Evolutionary conservation across 2,888 invertebrate species (phyloP), one percentile per base, ranked within the genome.

Genomic region (Mythimna ferrago): DNA sequence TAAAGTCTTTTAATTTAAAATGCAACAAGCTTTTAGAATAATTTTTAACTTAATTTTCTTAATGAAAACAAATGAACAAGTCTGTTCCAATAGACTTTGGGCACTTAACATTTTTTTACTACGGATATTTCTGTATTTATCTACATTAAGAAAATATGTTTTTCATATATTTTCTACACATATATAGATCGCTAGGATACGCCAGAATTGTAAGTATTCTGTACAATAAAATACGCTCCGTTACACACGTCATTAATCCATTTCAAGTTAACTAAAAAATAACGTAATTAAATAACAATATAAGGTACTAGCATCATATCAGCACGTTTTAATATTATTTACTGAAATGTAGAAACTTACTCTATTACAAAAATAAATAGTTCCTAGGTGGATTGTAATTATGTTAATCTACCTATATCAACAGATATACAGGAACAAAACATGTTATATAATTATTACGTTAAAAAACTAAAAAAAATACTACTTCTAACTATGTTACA

Each of bases 141-240:
- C 64, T 73, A 74, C 65, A 72, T 72, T 81, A 68, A 71, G 76
- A 83, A 83, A 81, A 83, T 83, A 78, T 78, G 66, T 67, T 60
- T 73, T 74, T 76, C 44, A 71, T 70, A 68, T 68, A 73, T 66
- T 77, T 78, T 56, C 68, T 74, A 71, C 66, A 70, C 66, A 64
- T 62, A 63, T 71, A 57, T 71, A 60, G 56, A 63, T 66, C 32
- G 44, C n/a, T 76, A 68, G 71, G 35, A 69, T 54, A 71, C 63
- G 60, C 10, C 76, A 72, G 66, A 72, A 80, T 70, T 70, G 32
- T 61, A 71, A 78, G 48, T 63, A 67, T 67, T 69, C 67, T 68
- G 44, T 61, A 71, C 66, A 72, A 64, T 51, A 73, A 69, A 75
- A 67, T 68, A 73, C 7, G 44, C 32, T 66, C 58, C 66, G 26